phyloP scores from a whole-genome alignment of 1,140 invertebrate species.

The Mactra quadrangularis region DNA sequence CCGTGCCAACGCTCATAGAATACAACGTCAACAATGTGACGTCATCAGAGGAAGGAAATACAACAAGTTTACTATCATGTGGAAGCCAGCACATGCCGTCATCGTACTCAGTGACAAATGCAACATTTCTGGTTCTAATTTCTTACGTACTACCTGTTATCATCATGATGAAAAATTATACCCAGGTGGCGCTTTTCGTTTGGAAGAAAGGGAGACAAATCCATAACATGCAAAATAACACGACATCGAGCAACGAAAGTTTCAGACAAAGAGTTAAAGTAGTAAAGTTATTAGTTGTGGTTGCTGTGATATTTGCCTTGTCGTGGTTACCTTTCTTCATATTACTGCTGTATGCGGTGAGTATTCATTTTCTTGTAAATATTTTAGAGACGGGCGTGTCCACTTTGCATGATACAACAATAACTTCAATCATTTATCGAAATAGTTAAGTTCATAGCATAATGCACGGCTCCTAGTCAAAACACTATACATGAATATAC shows the following conservation, averaged over 20 bases:
- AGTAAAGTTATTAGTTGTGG: conserved; percentile 71
- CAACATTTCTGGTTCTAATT: conserved; percentile 51
- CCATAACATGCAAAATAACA: neutral
- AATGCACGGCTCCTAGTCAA: too few relatives aligned
- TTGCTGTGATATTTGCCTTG: conserved; percentile 68
- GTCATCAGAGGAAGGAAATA: conserved; percentile 8
- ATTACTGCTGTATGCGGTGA: conserved; percentile 63
- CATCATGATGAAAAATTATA: conserved; percentile 65
- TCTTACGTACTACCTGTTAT: conserved; percentile 65
- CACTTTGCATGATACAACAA: too few relatives aligned
- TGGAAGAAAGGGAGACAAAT: conserved; percentile 31
- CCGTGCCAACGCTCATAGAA: conserved; percentile 64
- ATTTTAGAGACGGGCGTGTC: too few relatives aligned
- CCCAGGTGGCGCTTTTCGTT: conserved; percentile 56
- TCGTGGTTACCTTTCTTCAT: conserved; percentile 74
- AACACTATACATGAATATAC: too few relatives aligned
- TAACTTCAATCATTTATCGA: too few relatives aligned
- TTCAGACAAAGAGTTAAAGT: conserved; percentile 59
- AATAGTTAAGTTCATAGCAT: too few relatives aligned
- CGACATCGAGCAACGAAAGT: neutral
- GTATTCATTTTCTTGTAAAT: too few relatives aligned
- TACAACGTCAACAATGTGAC: conserved; percentile 44
- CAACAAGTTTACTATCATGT: conserved; percentile 17
- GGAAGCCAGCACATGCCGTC: conserved; percentile 49
- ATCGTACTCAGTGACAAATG: conserved; percentile 55